These are phyloP conservation scores for Eutolmus rufibarbis DNA, from an alignment of 2,888 invertebrate species.

Conservation along the genomic window DNA sequence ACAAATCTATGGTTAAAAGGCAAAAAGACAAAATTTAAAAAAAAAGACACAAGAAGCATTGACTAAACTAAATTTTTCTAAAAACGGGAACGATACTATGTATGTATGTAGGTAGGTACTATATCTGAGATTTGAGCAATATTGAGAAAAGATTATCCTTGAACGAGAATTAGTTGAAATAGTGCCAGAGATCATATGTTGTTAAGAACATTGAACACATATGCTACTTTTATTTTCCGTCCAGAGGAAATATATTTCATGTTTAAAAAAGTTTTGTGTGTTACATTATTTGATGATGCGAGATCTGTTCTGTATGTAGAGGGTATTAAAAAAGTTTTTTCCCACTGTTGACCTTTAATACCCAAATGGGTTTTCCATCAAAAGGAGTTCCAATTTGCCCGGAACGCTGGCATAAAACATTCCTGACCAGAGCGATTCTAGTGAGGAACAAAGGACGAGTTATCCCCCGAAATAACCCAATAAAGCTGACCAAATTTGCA, in stretches of 20 bases:
- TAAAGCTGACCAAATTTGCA: conserved; percentile 40
- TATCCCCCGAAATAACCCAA: conserved; percentile 29
- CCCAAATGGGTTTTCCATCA: background rate
- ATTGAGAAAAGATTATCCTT: too few relatives aligned
- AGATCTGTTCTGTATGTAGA: background rate
- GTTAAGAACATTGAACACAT: background rate
- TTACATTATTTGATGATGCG: background rate
- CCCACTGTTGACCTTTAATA: background rate
- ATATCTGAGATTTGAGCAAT: too few relatives aligned
- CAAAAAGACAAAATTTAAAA: too few relatives aligned
- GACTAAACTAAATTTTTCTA: too few relatives aligned
- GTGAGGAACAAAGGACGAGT: background rate
- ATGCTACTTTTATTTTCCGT: background rate
- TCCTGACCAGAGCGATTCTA: background rate
- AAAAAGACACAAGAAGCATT: too few relatives aligned
- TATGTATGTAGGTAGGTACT: too few relatives aligned
- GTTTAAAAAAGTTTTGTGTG: background rate
- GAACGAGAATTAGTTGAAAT: background rate
- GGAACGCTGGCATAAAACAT: background rate
- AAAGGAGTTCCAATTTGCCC: background rate
- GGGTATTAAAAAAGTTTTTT: background rate
- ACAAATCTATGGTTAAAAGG: too few relatives aligned
- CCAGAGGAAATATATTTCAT: background rate
- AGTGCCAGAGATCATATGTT: background rate
- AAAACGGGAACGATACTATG: too few relatives aligned